A percentile compares a stretch with the other conserved stretches of the same genome.
Evolutionary conservation across 2,888 invertebrate species (phyloP).

Genomic region (Carterocephalus palaemon): DNA sequence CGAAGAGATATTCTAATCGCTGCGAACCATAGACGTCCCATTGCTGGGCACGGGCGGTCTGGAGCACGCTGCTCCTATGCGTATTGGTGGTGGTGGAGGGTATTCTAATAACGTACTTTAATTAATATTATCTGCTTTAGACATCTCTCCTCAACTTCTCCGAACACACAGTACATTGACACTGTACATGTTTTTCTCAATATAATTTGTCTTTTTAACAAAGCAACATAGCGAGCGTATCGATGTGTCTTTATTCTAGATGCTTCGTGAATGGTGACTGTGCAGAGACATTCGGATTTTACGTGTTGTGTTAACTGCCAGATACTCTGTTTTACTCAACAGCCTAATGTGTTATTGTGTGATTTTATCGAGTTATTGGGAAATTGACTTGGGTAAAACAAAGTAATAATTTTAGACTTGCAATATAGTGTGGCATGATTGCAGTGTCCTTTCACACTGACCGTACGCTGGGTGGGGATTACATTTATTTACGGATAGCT

Average conservation of each 20-base stretch:
- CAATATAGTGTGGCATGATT: slow-evolving; percentile 26
- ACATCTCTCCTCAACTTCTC: no score
- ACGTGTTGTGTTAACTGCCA: slow-evolving; percentile 5
- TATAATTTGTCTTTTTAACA: neutral
- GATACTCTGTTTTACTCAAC: slow-evolving; percentile 26
- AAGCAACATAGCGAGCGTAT: neutral
- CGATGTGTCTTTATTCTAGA: slow-evolving; percentile 33
- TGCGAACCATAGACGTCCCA: no score
- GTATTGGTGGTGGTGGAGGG: no score
- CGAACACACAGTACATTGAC: slow-evolving; percentile 33
- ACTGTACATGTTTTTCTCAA: slow-evolving; percentile 18
- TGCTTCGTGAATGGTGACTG: slow-evolving; percentile 55
- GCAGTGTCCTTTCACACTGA: slow-evolving; percentile 15
- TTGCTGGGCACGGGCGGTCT: no score
- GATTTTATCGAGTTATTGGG: neutral
- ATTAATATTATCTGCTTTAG: no score
- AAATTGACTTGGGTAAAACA: slow-evolving; percentile 22
- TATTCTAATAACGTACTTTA: no score
- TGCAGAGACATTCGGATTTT: slow-evolving; percentile 34
- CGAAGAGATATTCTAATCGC: no score
- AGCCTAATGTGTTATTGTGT: neutral
- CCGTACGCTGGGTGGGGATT: slow-evolving; percentile 9
- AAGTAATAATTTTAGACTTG: slow-evolving; percentile 11
- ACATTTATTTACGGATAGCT: no score
- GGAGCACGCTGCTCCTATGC: no score